Base-by-base conservation (phyloP, 1,140 invertebrate species). In the Planococcus citri region DNA sequence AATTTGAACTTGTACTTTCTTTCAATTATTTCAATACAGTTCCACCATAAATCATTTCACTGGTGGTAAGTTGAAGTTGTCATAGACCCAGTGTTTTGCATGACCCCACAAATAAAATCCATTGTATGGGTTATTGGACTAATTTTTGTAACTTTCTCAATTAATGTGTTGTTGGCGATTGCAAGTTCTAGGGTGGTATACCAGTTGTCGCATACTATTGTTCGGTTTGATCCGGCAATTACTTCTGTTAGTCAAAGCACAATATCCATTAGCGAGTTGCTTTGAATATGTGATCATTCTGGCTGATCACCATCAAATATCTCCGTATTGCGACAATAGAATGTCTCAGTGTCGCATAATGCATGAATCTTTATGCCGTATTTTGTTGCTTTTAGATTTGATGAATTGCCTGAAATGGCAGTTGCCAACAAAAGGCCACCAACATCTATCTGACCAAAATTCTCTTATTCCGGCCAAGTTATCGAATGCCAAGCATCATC, bases 331-430 rank as follows among this genome's bases (percentile, higher is more conserved):
- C 69, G 64, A 38, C 74, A 76, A 69, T 76, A 77, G 72, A 57
- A 76, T 41, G 71, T 75, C 61, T 72, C 69, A 6, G 75, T 72
- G 72, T 76, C 74, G 33, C 72, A 71, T n/a, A 77, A 33, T 1
- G 73, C 70, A 64, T 73, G 73, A 22, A 77, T 74, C 75, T 80
- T 81, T 69, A 81, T 75, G 6, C 78, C 81, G 71, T 80, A 80
- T 70, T 78, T 78, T 8, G 68, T 73, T 12, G 77, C 78, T 73
- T n/a, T 80, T 82, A 6, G 70, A 71, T 27, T 75, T 74, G 2
- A 80, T 78, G 70, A 79, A 79, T 25, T 76, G 74, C 22, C 75
- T 25, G 71, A 80, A 80, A 6, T 14, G 41, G 41, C 10, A 14
- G n/a, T 17, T 14, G 6, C 12, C 41, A 6, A 20, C 17, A 9